Evolutionary conservation across 2,797 vertebrate species (phyloP), one percentile per base, ranked within the genome.

Genomic region (Salmo trutta): DNA sequence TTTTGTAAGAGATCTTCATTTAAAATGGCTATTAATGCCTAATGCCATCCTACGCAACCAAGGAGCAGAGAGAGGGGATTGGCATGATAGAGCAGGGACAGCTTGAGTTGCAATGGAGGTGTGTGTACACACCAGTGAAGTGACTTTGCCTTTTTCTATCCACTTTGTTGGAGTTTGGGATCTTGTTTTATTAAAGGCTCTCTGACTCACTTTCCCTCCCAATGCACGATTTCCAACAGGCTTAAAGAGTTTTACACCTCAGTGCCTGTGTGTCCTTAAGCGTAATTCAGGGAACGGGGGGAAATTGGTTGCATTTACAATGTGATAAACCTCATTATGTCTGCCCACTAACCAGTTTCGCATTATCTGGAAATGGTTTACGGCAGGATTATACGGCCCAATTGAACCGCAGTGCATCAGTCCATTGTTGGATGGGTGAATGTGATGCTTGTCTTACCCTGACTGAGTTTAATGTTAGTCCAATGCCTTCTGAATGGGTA

Each of bases 371-470:
- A 86, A 91, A 91, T 87, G 92, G 88, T 93, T 91, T 93, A 91
- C 88, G 86, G 87, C n/a, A 12, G 83, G 88, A 88, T 91, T 91
- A 91, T 90, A 88, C 84, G 79, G 82, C 76, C 90, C 87, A 91
- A 91, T 93, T 93, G 91, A 62, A 92, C 85, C 87, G 89, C 89
- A 90, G 85, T 73, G 76, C 87, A 85, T 87, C n/a, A 87, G 83
- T 84, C 90, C 90, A 90, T 93, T 93, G 92, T 94, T 90, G 89
- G 82, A 85, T 75, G 64, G n/a, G 82, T 89, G 89, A 92, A 91
- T 90, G 89, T 87, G 91, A 93, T 91, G 87, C 87, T 93, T 93
- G 92, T 93, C 90, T 94, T 91, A 91, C 88, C 84, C 88, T 88
- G 86, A 91, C 89, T 90, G 91, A 91, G 89, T 88, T 62, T 93